These are phyloP conservation scores for Decapterus maruadsi DNA, from an alignment of 2,797 vertebrate genomes.

Conservation along the genomic window DNA sequence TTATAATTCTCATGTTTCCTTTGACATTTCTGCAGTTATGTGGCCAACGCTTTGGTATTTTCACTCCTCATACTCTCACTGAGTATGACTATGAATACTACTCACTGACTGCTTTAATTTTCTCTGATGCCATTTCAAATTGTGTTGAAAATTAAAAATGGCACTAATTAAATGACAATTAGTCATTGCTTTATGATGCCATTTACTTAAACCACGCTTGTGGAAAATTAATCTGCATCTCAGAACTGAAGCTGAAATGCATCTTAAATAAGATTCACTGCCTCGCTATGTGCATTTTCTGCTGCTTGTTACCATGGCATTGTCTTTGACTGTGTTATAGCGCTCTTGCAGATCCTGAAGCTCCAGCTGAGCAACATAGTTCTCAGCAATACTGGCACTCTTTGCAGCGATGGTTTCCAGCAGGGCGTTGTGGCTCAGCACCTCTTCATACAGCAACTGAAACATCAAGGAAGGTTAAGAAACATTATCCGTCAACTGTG, in stretches of 20 bases:
- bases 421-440: slow-evolving; percentile 90
- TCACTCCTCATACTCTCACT: neutral
- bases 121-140: no score
- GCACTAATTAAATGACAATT: no score
- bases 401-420: slow-evolving; percentile 93
- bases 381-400: slow-evolving; percentile 90
- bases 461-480: slow-evolving; percentile 10
- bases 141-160: no score
- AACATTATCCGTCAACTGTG: neutral
- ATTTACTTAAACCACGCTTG: neutral
- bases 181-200: neutral
- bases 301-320: slow-evolving; percentile 86
- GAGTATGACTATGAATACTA: no score
- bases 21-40: neutral
- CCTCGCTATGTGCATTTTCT: neutral
- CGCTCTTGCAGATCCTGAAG: slow-evolving; percentile 94
- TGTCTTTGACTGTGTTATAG: slow-evolving; percentile 89
- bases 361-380: slow-evolving; percentile 93
- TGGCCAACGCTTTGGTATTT: neutral
- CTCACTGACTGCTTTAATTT: no score
- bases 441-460: slow-evolving; percentile 94
- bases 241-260: neutral
- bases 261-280: neutral
- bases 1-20: neutral
- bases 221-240: neutral